phyloP scores from a whole-genome alignment of 2,888 invertebrate species.

The Herminia tarsipennalis region DNA sequence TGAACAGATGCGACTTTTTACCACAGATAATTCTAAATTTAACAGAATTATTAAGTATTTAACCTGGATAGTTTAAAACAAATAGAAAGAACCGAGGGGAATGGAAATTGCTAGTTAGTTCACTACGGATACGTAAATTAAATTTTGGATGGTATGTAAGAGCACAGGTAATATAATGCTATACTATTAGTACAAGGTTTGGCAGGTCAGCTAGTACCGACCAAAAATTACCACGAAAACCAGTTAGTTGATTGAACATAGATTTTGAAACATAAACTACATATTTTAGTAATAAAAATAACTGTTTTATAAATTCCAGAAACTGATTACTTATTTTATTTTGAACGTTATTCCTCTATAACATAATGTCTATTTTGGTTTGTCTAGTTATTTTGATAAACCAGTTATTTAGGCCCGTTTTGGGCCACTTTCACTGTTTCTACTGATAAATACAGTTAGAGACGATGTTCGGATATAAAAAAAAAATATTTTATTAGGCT shows the following conservation, averaged over 20 bases:
- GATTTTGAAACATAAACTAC: not conserved
- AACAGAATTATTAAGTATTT: no score
- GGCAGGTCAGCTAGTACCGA: no score
- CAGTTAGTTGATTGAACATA: not conserved
- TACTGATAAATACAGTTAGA: slow-evolving; percentile 24
- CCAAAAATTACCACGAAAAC: no score
- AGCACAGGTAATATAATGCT: no score
- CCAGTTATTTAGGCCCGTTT: slow-evolving; percentile 19
- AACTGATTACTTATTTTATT: not conserved
- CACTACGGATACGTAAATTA: no score
- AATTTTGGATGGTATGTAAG: no score
- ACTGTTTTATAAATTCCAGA: not conserved
- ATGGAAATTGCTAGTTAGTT: no score
- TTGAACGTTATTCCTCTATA: not conserved
- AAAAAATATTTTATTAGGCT: not conserved
- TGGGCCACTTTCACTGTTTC: slow-evolving; percentile 29
- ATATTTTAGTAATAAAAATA: not conserved
- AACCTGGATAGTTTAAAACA: no score
- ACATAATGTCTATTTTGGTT: slow-evolving; percentile 10
- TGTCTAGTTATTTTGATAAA: slow-evolving; percentile 14
- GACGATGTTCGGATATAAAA: slow-evolving; percentile 1
- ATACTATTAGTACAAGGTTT: no score
- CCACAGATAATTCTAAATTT: no score
- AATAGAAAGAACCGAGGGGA: no score
- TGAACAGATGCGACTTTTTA: no score